Conservation (phyloP, 1,140 invertebrate species). For the Agrypnia vestita region DNA sequence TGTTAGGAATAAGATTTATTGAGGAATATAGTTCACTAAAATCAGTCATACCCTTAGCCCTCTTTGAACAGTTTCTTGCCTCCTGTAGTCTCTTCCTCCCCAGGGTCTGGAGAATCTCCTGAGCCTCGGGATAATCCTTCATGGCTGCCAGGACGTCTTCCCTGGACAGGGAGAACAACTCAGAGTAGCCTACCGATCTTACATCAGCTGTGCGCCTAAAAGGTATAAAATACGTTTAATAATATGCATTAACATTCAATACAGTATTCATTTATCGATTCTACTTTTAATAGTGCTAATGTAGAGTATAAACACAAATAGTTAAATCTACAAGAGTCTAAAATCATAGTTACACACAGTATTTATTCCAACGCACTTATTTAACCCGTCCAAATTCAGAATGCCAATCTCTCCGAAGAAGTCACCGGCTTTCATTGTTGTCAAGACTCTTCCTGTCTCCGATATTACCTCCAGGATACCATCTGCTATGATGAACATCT, state of each 20-base stretch:
- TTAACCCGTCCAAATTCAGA: slow-evolving; percentile 94
- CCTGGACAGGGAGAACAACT: slow-evolving; percentile 94
- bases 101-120: slow-evolving; percentile 91
- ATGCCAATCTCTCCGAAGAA: slow-evolving; percentile 99
- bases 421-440: slow-evolving; percentile 97
- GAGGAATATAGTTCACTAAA: background rate
- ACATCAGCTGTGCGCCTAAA: slow-evolving; percentile 95
- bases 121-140: slow-evolving; percentile 97
- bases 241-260: no score
- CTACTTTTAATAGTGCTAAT: no score
- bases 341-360: no score
- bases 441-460: slow-evolving; percentile 92
- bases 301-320: no score
- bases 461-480: slow-evolving; percentile 97
- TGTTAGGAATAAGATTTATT: no score
- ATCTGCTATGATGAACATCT: slow-evolving; percentile 99
- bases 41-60: slow-evolving; percentile 62
- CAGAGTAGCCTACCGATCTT: slow-evolving; percentile 95
- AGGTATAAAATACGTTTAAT: slow-evolving; percentile 36
- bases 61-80: slow-evolving; percentile 73
- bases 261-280: no score
- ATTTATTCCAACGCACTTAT: slow-evolving; percentile 81
- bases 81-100: slow-evolving; percentile 92
- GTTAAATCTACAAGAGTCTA: no score
- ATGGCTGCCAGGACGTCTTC: slow-evolving; percentile 95